Conservation (phyloP, 2,888 invertebrate genomes). For the Acleris cristana region DNA sequence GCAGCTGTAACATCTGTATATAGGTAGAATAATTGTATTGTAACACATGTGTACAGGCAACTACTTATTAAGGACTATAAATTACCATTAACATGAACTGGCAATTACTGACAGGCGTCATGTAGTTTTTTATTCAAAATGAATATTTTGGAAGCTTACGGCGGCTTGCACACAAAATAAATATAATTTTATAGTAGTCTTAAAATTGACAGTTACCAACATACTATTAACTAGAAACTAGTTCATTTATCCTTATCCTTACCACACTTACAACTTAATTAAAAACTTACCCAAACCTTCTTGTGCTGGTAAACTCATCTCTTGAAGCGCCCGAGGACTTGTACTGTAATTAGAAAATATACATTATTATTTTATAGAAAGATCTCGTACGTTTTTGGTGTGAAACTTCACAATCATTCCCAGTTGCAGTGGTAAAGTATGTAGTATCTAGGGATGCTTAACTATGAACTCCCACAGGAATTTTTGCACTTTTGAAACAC, state of each 20-base stretch:
- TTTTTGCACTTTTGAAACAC: no score
- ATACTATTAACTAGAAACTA: no score
- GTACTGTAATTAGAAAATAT: slow-evolving; percentile 80
- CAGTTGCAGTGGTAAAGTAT: not conserved
- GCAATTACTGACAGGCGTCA: no score
- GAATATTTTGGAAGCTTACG: no score
- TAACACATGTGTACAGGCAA: not conserved
- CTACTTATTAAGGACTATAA: not conserved
- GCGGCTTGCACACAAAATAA: no score
- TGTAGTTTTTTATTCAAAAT: no score
- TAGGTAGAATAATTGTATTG: not conserved
- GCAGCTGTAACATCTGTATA: slow-evolving; percentile 66
- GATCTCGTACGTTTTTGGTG: no score
- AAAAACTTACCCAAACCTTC: slow-evolving; percentile 74
- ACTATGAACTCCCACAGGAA: no score
- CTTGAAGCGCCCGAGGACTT: slow-evolving; percentile 87
- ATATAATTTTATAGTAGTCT: no score
- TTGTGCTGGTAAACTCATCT: slow-evolving; percentile 82
- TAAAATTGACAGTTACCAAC: no score
- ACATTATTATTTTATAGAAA: not conserved
- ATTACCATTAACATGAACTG: no score
- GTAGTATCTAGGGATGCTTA: no score
- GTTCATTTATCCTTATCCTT: not conserved
- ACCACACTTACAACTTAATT: slow-evolving; percentile 16
- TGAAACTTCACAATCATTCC: not conserved